Percentiles rank a stretch among this genome's conserved stretches.
Conservation (phyloP, 1,140 invertebrate species). For the Dendroctonus valens region DNA sequence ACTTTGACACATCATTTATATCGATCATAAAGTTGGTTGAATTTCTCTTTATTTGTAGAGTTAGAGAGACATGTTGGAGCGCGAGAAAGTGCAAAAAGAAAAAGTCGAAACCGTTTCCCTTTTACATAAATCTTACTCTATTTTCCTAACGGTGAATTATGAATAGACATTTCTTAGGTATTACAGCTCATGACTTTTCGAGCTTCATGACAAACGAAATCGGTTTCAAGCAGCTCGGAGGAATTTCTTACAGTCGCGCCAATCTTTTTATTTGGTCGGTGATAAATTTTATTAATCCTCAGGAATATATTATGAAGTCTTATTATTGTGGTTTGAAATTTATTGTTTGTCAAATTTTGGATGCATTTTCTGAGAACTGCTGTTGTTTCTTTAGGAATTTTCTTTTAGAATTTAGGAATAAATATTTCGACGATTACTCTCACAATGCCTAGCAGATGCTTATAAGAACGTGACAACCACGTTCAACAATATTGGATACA, state of each 20-base stretch:
- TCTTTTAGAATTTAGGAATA: no score
- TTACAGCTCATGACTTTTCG: conserved; percentile 20
- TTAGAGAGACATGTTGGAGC: conserved; percentile 13
- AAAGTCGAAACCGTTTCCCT: conserved; percentile 15
- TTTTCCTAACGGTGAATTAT: conserved; percentile 25
- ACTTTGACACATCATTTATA: conserved; percentile 19
- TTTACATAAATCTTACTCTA: conserved; percentile 23
- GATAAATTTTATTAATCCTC: background rate
- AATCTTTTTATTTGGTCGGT: background rate
- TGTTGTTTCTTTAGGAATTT: no score
- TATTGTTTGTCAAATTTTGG: no score
- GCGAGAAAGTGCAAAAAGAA: conserved; percentile 18
- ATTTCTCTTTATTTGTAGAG: conserved; percentile 28
- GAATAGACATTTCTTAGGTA: conserved; percentile 23
- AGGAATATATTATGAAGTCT: no score
- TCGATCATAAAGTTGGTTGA: conserved; percentile 15
- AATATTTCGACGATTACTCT: no score
- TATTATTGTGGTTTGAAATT: no score
- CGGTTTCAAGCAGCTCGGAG: conserved; percentile 5
- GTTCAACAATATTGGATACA: no score
- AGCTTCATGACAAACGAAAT: conserved; percentile 8
- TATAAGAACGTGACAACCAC: no score
- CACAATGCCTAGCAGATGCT: no score
- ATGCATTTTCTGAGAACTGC: no score
- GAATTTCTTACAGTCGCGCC: background rate